phyloP scores from a whole-genome alignment of 2,113 vertebrate genomes.

The Macaca nemestrina region DNA sequence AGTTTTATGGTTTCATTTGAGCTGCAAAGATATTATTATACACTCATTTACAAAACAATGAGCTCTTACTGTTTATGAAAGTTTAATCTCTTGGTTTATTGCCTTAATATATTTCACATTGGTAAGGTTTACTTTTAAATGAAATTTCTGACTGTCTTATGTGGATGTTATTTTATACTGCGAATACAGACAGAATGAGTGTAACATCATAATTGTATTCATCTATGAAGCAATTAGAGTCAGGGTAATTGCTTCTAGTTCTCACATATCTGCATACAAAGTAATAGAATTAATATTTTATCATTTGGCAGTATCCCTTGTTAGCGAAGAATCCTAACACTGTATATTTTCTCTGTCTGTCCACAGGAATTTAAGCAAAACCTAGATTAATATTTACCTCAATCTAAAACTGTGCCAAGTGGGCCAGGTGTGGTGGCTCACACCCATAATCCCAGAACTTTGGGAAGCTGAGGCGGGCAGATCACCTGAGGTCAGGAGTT shows the following conservation, averaged over 20 bases:
- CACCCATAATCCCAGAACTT: too few relatives aligned
- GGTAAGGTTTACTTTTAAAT: conserved; percentile 87
- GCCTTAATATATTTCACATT: conserved; percentile 88
- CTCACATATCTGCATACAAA: conserved; percentile 81
- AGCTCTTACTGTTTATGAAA: conserved; percentile 90
- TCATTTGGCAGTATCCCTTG: conserved; percentile 82
- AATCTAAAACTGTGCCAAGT: conserved; percentile 52
- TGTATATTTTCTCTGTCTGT: conserved; percentile 75
- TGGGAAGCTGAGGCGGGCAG: too few relatives aligned
- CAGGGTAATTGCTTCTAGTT: conserved; percentile 83
- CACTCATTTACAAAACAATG: conserved; percentile 94
- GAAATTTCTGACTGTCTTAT: conserved; percentile 83
- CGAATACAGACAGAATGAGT: conserved; percentile 80
- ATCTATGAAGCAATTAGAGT: conserved; percentile 87
- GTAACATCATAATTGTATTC: conserved; percentile 84
- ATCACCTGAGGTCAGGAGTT: too few relatives aligned
- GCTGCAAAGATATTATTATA: conserved; percentile 88
- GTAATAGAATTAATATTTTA: conserved; percentile 88
- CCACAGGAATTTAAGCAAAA: conserved; percentile 74
- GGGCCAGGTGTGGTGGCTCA: too few relatives aligned
- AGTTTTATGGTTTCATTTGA: conserved; percentile 87
- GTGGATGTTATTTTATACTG: conserved; percentile 81
- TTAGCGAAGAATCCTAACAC: conserved; percentile 78
- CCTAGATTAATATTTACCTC: conserved; percentile 67
- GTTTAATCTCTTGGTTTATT: conserved; percentile 90